Conservation (phyloP, 1,140 invertebrate species). For the Telenomus remus region DNA sequence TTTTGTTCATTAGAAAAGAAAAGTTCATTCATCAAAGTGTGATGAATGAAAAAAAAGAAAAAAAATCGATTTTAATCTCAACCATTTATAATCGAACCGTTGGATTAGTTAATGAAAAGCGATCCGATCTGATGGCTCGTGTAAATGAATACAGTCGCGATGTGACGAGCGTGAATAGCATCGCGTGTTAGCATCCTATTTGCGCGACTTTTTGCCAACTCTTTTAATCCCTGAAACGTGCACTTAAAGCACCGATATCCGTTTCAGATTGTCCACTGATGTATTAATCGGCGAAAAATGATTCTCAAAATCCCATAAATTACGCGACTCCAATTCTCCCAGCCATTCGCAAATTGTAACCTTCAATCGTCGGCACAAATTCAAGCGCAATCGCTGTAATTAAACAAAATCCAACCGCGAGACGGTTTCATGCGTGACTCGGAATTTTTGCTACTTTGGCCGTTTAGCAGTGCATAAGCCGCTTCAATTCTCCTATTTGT, state of each 20-base stretch:
- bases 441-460: slow-evolving; percentile 18
- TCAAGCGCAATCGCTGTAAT: slow-evolving; percentile 22
- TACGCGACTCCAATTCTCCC: no score
- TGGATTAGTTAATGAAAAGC: slow-evolving; percentile 25
- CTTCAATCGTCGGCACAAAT: not conserved
- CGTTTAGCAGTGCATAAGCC: slow-evolving; percentile 11
- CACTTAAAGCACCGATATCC: slow-evolving; percentile 46
- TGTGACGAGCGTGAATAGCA: slow-evolving; percentile 25
- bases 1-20: no score
- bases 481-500: slow-evolving; percentile 55
- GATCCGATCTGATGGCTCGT: slow-evolving; percentile 5
- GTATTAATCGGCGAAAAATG: slow-evolving; percentile 30
- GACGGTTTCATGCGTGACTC: slow-evolving; percentile 34
- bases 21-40: no score
- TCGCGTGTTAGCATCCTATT: slow-evolving; percentile 32
- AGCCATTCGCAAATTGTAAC: no score
- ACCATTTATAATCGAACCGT: not conserved
- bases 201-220: slow-evolving; percentile 4
- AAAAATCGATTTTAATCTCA: no score
- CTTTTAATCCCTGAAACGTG: slow-evolving; percentile 25
- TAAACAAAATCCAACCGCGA: slow-evolving; percentile 39
- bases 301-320: no score
- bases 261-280: slow-evolving; percentile 40
- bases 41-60: no score
- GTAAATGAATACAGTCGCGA: slow-evolving; percentile 28